These are phyloP conservation scores for Hyppa rectilinea DNA, from an alignment of 2,888 invertebrate genomes.

Conservation along the genomic window DNA sequence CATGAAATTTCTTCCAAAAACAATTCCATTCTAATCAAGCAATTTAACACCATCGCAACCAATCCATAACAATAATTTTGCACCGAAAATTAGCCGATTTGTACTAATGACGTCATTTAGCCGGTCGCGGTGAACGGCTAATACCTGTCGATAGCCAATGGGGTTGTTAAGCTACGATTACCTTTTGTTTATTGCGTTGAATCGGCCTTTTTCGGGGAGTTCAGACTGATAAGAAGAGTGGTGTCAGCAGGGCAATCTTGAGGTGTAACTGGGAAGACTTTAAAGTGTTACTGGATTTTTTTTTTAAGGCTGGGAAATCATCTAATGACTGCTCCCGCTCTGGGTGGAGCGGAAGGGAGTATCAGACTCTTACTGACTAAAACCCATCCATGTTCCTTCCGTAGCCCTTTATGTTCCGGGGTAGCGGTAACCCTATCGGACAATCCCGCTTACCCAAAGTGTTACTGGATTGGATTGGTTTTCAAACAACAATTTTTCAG, in stretches of 20 bases:
- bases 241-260: too few relatives aligned
- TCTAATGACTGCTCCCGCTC: too few relatives aligned
- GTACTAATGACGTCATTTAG: conserved; percentile 62
- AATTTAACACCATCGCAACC: conserved; percentile 42
- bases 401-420: too few relatives aligned
- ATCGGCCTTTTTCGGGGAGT: conserved; percentile 43
- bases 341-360: too few relatives aligned
- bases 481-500: too few relatives aligned
- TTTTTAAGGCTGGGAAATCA: too few relatives aligned
- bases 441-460: too few relatives aligned
- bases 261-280: background rate
- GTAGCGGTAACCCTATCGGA: too few relatives aligned
- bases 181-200: conserved; percentile 54
- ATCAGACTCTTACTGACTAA: too few relatives aligned
- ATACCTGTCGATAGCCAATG: conserved; percentile 56
- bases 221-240: conserved; percentile 16
- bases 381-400: too few relatives aligned
- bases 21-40: conserved; percentile 43
- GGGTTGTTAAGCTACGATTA: conserved; percentile 56
- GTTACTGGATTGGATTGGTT: too few relatives aligned
- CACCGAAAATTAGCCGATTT: conserved; percentile 63
- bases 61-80: conserved; percentile 58
- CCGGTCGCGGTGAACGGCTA: conserved; percentile 40
- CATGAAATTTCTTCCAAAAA: background rate
- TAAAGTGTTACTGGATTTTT: too few relatives aligned